phyloP scores from a whole-genome alignment of 2,888 invertebrate genomes.

The Polymixis lichenea region DNA sequence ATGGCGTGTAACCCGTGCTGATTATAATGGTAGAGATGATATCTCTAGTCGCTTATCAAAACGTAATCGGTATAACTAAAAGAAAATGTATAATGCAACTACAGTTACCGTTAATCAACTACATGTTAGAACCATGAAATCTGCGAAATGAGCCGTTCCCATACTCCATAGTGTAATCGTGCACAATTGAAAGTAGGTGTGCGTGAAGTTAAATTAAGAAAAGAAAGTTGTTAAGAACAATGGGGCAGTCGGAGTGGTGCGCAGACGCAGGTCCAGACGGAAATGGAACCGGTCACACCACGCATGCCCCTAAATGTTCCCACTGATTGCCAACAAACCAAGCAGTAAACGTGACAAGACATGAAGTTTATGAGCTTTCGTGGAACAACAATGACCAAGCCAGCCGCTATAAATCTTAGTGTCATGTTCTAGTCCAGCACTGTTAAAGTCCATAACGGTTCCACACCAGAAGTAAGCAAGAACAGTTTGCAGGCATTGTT shows the following conservation, averaged over 20 bases:
- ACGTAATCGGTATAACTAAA: constrained; percentile 7
- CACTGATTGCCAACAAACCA: constrained; percentile 29
- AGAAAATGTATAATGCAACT: constrained; percentile 16
- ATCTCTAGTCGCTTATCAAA: constrained; percentile 13
- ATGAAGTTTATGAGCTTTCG: constrained; percentile 38
- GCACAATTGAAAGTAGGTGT: constrained; percentile 65
- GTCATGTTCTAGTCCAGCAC: constrained; percentile 8
- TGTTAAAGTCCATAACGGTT: not conserved
- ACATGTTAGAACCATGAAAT: constrained; percentile 53
- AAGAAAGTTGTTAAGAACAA: constrained; percentile 81
- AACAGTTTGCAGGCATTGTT: not conserved
- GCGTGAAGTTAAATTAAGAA: constrained; percentile 76
- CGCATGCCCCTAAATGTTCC: constrained; percentile 34
- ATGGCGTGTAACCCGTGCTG: constrained; percentile 10
- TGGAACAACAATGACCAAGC: constrained; percentile 15
- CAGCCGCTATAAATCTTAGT: constrained; percentile 15
- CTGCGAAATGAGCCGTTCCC: constrained; percentile 61
- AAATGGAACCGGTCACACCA: constrained; percentile 65
- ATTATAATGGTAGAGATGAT: constrained; percentile 8
- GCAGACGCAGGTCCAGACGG: constrained; percentile 58
- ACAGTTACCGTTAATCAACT: constrained; percentile 31
- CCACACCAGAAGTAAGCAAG: not conserved
- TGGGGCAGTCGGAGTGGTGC: constrained; percentile 65
- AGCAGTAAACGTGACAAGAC: constrained; percentile 20
- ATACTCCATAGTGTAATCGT: constrained; percentile 70